Percentiles rank a stretch among this genome's conserved stretches.
These are phyloP conservation scores for Pungitius pungitius DNA, from an alignment of 2,113 vertebrate genomes.

Conservation along the genomic window DNA sequence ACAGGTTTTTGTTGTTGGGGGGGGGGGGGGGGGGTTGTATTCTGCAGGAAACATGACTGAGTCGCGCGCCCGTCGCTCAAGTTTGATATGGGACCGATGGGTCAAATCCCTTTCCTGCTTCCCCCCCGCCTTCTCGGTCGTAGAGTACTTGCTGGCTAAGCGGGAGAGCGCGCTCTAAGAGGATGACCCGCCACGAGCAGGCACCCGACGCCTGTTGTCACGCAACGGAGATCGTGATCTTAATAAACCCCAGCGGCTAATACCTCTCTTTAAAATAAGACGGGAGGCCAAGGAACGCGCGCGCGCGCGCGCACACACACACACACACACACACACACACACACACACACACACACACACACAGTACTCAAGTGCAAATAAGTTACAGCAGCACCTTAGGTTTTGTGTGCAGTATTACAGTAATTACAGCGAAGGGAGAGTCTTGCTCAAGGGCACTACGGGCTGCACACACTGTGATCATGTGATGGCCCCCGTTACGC, in stretches of 20 bases:
- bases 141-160: conserved; percentile 71
- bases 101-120: conserved; percentile 23
- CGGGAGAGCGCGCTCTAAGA: conserved; percentile 73
- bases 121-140: conserved; percentile 35
- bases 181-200: conserved; percentile 73
- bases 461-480: not conserved
- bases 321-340: too few species aligned
- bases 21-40: not conserved
- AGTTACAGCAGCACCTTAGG: not conserved
- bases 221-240: conserved; percentile 70
- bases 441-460: conserved; percentile 49
- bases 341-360: too few species aligned
- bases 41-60: conserved; percentile 13
- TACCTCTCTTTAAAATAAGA: conserved; percentile 18
- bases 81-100: conserved; percentile 64
- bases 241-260: conserved; percentile 55
- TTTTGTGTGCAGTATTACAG: too few species aligned
- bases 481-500: not conserved
- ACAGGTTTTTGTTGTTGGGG: too few species aligned
- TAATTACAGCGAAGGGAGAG: too few species aligned
- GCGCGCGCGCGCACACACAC: too few species aligned
- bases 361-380: not conserved
- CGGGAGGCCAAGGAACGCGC: not conserved
- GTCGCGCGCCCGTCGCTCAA: conserved; percentile 38
- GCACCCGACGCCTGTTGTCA: conserved; percentile 76